These are phyloP conservation scores for Megaustenia siamemsis DNA, from an alignment of 2,888 invertebrate genomes.

Conservation along the genomic window DNA sequence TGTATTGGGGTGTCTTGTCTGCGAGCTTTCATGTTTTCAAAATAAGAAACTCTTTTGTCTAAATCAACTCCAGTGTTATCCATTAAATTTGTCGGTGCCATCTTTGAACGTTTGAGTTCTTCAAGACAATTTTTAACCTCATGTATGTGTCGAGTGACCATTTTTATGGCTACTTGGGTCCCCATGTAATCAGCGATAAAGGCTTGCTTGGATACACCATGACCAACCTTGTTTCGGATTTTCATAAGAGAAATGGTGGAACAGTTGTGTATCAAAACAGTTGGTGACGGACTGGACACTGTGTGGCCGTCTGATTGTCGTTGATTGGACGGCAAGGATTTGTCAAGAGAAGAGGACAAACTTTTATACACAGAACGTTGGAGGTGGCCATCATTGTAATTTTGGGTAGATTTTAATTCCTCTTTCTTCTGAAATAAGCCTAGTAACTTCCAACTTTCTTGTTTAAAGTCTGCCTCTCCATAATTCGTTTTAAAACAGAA, in stretches of 20 bases:
- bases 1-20: background rate
- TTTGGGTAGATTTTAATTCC: too few species aligned
- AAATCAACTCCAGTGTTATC: background rate
- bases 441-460: background rate
- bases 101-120: conserved; percentile 53
- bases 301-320: background rate
- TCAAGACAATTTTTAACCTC: conserved; percentile 74
- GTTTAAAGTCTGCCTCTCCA: background rate
- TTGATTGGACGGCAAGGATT: background rate
- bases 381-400: background rate
- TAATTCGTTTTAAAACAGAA: conserved; percentile 37
- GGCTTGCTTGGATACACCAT: conserved; percentile 77
- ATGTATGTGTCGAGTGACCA: conserved; percentile 76
- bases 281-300: background rate
- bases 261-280: conserved; percentile 64
- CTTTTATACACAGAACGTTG: background rate
- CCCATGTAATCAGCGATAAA: conserved; percentile 71
- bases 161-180: conserved; percentile 72
- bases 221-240: conserved; percentile 73
- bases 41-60: background rate
- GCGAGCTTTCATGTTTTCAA: too few species aligned
- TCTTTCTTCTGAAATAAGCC: background rate
- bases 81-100: conserved; percentile 33
- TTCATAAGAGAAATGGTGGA: conserved; percentile 70
- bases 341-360: background rate